Base-by-base conservation (phyloP, 2,797 vertebrate species). In the Corythornis leucogaster region DNA sequence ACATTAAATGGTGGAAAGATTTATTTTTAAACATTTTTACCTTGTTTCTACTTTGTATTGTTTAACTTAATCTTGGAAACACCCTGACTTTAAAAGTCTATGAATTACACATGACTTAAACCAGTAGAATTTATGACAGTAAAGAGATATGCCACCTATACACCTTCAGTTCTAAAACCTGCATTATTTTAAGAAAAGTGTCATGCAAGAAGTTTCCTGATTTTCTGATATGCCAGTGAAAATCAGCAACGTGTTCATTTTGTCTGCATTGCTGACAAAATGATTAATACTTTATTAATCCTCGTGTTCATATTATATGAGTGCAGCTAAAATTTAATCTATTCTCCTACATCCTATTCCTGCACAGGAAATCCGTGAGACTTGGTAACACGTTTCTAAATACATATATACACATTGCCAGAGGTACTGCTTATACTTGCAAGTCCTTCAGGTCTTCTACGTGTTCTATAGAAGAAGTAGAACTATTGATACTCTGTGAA, bases 361-460 rank as follows among this genome's bases (percentile, higher is more conserved):
- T 95, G 88, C 91, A 91, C 93, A 90, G 80, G 81, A 96, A 97
- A 95, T 94, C 92, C 88, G 46, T 80, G 68, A 93, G 86, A 93
- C 46, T 83, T 43, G 54, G 35, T 38, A 71, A 21, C 0, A 0
- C 30, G 25, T 59, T 92, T 59, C 63, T 67, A 59, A 66, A 91
- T 45, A 69, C 31, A 73, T 4, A 48, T 22, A 24, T 24, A 66
- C 53, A 33, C 17, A 21, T 19, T 30, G 33, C 31, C 22, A 71
- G 18, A 0, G 3, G 43, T 28, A 61, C 17, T 62, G 43, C 57
- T 81, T 81, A 83, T 28, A 51, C 25, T 62, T 84, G 45, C 35
- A 51, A 51, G 15, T 51, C 14, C 30, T 31, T 48, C 25, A 46
- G 10, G 30, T 77, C 38, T 87, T 59, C 68, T 38, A 7, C 6